These are phyloP conservation scores for Protophormia terraenovae DNA, from an alignment of 2,888 invertebrate genomes.

Conservation along the genomic window DNA sequence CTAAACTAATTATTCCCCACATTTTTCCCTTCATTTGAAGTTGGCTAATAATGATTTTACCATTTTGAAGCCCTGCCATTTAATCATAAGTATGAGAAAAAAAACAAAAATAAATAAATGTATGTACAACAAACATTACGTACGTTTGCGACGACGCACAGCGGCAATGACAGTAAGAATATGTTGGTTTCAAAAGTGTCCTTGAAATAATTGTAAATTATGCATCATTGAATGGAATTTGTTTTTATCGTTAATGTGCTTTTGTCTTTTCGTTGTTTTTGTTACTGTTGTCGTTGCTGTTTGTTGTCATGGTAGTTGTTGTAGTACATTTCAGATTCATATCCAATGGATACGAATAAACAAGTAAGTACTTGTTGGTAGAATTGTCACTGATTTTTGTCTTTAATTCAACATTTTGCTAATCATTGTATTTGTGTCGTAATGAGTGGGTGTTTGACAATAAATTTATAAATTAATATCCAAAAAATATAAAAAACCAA, in stretches of 20 bases:
- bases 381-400: constrained; percentile 35
- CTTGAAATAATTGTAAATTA: constrained; percentile 80
- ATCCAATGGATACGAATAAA: constrained; percentile 17
- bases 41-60: neutral
- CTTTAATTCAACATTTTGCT: constrained; percentile 1
- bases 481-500: neutral
- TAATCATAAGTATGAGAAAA: neutral
- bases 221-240: constrained; percentile 71
- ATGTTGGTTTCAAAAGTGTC: constrained; percentile 73
- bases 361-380: constrained; percentile 33
- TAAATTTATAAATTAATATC: neutral
- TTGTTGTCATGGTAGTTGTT: neutral
- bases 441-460: constrained; percentile 47
- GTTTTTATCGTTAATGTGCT: constrained; percentile 60
- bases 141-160: constrained; percentile 42
- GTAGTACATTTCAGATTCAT: constrained; percentile 10
- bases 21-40: no score
- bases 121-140: neutral
- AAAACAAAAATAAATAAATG: neutral
- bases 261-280: constrained; percentile 62
- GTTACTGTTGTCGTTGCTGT: constrained; percentile 36
- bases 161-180: constrained; percentile 57
- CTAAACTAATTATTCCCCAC: no score
- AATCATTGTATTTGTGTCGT: constrained; percentile 31
- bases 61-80: neutral